phyloP scores from a whole-genome alignment of 2,888 invertebrate genomes.

The Ectemnius cavifrons region DNA sequence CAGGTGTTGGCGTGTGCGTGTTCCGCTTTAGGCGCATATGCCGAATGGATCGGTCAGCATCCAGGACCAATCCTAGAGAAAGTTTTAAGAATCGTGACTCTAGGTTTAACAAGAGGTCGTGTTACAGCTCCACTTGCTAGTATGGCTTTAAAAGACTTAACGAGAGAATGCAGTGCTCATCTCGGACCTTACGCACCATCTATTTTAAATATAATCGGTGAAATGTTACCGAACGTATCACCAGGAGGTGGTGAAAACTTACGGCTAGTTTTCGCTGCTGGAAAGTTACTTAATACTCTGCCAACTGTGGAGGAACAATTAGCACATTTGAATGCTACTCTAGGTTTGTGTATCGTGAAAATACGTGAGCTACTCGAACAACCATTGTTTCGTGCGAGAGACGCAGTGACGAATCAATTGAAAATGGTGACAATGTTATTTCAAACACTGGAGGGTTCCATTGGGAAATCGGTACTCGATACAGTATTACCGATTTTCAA shows the following conservation, averaged over 20 bases:
- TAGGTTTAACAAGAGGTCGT: conserved; percentile 82
- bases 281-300: conserved; percentile 85
- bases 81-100: conserved; percentile 84
- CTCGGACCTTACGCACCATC: conserved; percentile 88
- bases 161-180: conserved; percentile 87
- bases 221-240: conserved; percentile 80
- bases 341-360: conserved; percentile 84
- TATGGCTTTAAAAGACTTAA: conserved; percentile 92
- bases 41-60: conserved; percentile 90
- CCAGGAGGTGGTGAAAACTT: conserved; percentile 85
- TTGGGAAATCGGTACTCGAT: conserved; percentile 74
- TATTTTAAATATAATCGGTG: conserved; percentile 83
- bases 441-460: conserved; percentile 81
- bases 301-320: conserved; percentile 82
- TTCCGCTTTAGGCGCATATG: conserved; percentile 84
- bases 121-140: conserved; percentile 89
- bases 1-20: conserved; percentile 73
- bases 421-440: conserved; percentile 85
- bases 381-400: conserved; percentile 56
- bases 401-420: conserved; percentile 81
- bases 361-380: conserved; percentile 79
- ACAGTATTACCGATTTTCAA: conserved; percentile 81
- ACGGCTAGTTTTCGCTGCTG: conserved; percentile 88
- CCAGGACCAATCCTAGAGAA: conserved; percentile 82
- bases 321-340: conserved; percentile 84